Evolutionary conservation across 2,113 vertebrate species (phyloP).

Genomic region (Perca flavescens): DNA sequence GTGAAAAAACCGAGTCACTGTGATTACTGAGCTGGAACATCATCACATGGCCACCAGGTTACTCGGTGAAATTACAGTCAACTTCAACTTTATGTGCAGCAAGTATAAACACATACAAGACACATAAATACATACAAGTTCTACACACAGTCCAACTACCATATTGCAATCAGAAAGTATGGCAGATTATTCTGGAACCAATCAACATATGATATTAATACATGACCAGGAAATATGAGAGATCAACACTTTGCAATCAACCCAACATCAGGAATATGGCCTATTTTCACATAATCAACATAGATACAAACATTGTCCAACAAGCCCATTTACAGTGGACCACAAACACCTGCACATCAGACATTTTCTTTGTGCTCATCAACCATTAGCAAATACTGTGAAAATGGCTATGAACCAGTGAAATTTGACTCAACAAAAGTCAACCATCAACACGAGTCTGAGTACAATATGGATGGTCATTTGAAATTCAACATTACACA

Average conservation of each 20-base stretch:
- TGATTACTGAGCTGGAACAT: constrained; percentile 19
- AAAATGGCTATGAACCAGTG: neutral
- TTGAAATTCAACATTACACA: neutral
- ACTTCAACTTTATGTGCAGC: no score
- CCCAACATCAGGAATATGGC: neutral
- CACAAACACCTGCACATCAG: neutral
- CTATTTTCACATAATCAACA: neutral
- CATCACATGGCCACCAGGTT: constrained; percentile 8
- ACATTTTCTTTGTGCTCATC: neutral
- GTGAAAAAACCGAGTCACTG: neutral
- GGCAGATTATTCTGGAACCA: constrained; percentile 24
- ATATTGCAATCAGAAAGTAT: constrained; percentile 13
- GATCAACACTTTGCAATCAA: constrained; percentile 10
- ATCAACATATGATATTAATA: constrained; percentile 15
- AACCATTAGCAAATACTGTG: neutral
- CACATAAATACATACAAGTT: no score
- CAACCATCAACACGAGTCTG: neutral
- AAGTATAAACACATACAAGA: no score
- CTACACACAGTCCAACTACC: neutral
- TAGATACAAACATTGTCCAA: neutral
- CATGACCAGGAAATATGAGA: neutral
- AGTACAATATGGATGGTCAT: neutral
- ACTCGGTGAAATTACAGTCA: constrained; percentile 6
- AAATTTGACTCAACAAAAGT: neutral
- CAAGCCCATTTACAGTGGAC: neutral